Evolutionary conservation across 2,113 vertebrate genomes (phyloP).

Genomic region (Albula glossodonta): DNA sequence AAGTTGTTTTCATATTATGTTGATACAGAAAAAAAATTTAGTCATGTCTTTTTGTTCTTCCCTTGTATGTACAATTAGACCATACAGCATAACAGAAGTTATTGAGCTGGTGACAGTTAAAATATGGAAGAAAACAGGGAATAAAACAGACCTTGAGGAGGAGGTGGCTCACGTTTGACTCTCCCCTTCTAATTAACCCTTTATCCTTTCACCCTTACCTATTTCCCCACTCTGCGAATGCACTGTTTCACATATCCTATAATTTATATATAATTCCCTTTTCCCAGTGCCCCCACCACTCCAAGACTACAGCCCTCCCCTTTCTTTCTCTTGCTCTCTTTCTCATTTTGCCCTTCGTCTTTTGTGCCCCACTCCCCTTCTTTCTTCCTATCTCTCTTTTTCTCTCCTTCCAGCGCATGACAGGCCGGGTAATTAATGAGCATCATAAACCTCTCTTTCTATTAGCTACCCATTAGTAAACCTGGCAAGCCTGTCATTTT

Average conservation of each 20-base stretch:
- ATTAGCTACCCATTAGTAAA: conserved; percentile 96
- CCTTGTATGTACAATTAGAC: no score
- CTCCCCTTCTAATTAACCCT: conserved; percentile 8
- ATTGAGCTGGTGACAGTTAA: no score
- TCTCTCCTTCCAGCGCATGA: conserved; percentile 80
- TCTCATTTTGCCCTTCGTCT: background rate
- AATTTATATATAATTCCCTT: conserved; percentile 5
- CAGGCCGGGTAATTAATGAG: conserved; percentile 93
- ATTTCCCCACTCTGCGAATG: conserved; percentile 46
- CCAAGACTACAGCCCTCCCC: background rate
- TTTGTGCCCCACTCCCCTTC: conserved; percentile 26
- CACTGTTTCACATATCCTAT: conserved; percentile 44
- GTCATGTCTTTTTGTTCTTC: no score
- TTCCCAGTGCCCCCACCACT: conserved; percentile 1
- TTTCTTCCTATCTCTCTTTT: conserved; percentile 43
- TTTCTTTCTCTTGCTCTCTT: conserved; percentile 13
- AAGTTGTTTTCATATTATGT: no score
- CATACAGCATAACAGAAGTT: no score
- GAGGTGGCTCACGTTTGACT: no score
- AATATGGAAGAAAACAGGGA: no score
- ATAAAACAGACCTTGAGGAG: no score
- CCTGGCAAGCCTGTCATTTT: conserved; percentile 91
- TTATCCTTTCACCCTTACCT: background rate
- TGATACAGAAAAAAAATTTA: no score
- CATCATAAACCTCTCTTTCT: conserved; percentile 93